phyloP scores from a whole-genome alignment of 2,888 invertebrate genomes.

The Orthonevra nobilis region DNA sequence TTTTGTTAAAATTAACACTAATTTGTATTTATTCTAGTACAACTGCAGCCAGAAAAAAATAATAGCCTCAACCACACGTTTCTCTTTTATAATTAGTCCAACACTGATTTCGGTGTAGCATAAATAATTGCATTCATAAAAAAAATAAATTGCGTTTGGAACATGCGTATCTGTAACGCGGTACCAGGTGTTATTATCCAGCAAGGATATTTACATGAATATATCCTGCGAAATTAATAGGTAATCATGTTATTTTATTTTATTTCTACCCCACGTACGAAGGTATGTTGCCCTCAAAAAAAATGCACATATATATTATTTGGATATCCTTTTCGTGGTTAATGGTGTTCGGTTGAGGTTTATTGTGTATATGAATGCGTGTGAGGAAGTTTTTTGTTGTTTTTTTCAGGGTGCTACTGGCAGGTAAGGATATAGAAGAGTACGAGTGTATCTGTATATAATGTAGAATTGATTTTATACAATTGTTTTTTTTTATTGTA shows the following conservation, averaged over 20 bases:
- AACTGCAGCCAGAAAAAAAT: too few species aligned
- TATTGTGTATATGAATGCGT: conserved; percentile 27
- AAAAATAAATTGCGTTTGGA: conserved; percentile 12
- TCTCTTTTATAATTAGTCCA: conserved; percentile 56
- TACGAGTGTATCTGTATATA: neutral
- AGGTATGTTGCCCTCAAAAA: too few species aligned
- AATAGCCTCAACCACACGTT: conserved; percentile 33
- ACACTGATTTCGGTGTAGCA: conserved; percentile 55
- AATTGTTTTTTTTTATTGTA: conserved; percentile 15
- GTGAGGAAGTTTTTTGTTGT: conserved; percentile 24
- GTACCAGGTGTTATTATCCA: conserved; percentile 23
- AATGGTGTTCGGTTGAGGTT: conserved; percentile 39
- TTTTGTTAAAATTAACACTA: too few species aligned
- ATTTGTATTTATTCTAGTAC: too few species aligned
- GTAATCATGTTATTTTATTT: conserved; percentile 60
- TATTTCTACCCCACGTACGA: conserved; percentile 32
- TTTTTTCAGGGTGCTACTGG: too few species aligned
- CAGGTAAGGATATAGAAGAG: conserved; percentile 25
- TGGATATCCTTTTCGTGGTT: conserved; percentile 24
- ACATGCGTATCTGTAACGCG: conserved; percentile 41
- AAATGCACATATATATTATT: too few species aligned
- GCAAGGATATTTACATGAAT: conserved; percentile 37
- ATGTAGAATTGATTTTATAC: conserved; percentile 51
- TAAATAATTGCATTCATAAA: conserved; percentile 13
- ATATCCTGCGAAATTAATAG: conserved; percentile 51